Percentiles rank a stretch among this genome's conserved stretches.
These are phyloP conservation scores for Stigmatopora nigra DNA, from an alignment of 2,113 vertebrate species.

Conservation along the genomic window DNA sequence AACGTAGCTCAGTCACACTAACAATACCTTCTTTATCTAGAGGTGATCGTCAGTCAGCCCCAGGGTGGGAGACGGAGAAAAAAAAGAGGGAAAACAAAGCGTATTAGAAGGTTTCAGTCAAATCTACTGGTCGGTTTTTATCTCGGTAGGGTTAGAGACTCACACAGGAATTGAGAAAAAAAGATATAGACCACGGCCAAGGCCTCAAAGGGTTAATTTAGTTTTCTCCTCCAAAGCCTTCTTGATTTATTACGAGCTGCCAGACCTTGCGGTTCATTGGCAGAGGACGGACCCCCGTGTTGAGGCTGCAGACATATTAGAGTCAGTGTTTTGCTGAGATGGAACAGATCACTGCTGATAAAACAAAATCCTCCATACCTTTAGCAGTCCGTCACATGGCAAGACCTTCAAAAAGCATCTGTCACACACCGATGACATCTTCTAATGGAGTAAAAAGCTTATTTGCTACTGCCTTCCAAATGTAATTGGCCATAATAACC, in stretches of 20 bases:
- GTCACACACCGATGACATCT: not conserved
- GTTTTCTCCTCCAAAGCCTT: slow-evolving; percentile 30
- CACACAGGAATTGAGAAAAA: slow-evolving; percentile 31
- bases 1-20: slow-evolving; percentile 48
- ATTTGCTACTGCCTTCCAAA: not conserved
- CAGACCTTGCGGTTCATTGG: slow-evolving; percentile 19
- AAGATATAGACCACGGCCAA: slow-evolving; percentile 25
- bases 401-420: not conserved
- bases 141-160: slow-evolving; percentile 28
- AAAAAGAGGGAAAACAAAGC: slow-evolving; percentile 12
- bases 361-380: slow-evolving; percentile 13
- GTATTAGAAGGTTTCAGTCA: slow-evolving; percentile 18
- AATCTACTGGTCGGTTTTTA: slow-evolving; percentile 29
- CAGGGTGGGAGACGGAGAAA: slow-evolving; percentile 2
- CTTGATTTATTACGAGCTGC: slow-evolving; percentile 36
- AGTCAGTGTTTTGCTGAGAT: slow-evolving; percentile 21
- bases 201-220: slow-evolving; percentile 34
- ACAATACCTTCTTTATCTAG: slow-evolving; percentile 36
- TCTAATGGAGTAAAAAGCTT: not conserved
- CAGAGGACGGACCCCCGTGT: slow-evolving; percentile 29
- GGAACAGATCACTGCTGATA: slow-evolving; percentile 30
- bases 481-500: not conserved
- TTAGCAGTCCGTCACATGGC: not conserved
- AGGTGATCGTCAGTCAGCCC: slow-evolving; percentile 37
- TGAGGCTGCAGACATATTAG: slow-evolving; percentile 10